These are phyloP conservation scores for Acipenser transmontanus DNA, from an alignment of 2,797 vertebrate species.

Conservation along the genomic window DNA sequence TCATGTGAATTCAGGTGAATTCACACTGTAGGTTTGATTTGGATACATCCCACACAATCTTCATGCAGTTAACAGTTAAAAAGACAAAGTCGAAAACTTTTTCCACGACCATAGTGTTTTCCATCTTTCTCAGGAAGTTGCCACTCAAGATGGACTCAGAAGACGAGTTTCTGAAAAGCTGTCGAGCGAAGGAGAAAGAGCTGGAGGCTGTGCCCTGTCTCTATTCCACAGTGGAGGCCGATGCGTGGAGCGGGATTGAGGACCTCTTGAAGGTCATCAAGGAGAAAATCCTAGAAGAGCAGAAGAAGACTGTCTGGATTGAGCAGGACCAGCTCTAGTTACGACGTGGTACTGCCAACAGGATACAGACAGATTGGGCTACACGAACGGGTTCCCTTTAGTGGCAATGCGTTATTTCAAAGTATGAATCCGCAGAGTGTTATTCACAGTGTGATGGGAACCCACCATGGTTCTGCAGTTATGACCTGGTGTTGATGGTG, in stretches of 20 bases:
- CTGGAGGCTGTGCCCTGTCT: constrained; percentile 86
- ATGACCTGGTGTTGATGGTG: no score
- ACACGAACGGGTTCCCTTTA: no score
- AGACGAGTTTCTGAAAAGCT: constrained; percentile 80
- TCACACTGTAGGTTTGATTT: constrained; percentile 3
- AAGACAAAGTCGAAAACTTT: no score
- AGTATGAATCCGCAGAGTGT: no score
- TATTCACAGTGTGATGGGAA: no score
- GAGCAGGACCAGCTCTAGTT: constrained; percentile 79
- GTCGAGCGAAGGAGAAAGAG: constrained; percentile 83
- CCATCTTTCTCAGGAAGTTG: constrained; percentile 64
- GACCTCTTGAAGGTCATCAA: constrained; percentile 81
- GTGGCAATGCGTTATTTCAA: no score
- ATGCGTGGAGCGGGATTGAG: constrained; percentile 78
- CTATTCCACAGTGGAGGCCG: constrained; percentile 78
- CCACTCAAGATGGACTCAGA: constrained; percentile 75
- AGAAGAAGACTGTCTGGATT: constrained; percentile 87
- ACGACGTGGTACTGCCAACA: neutral
- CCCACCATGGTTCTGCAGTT: no score
- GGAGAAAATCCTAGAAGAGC: constrained; percentile 85
- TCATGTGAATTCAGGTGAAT: neutral
- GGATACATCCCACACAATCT: constrained; percentile 3
- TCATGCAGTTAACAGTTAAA: no score
- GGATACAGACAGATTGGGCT: neutral
- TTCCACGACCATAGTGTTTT: no score